Evolutionary conservation across 2,797 vertebrate genomes (phyloP), one percentile per base, ranked within the genome.

Genomic region (Hyperoplus immaculatus): DNA sequence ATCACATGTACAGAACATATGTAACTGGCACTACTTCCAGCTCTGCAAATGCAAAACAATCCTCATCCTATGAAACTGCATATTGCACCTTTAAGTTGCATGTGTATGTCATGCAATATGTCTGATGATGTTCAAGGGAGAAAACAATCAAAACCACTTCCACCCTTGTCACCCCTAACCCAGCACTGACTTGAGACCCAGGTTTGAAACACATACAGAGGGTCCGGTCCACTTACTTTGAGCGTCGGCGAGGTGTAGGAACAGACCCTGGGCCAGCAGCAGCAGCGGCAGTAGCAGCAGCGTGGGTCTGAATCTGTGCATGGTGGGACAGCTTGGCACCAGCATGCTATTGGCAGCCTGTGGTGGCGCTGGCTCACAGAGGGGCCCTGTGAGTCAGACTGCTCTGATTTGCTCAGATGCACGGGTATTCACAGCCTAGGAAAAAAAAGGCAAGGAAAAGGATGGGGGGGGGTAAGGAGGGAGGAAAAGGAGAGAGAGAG

Each of bases 341-440:
- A 95, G 96, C 96, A 94, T 95, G 91, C 92, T 94, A 29, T 96
- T 92, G 91, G 95, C 95, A 95, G 95, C 95, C 95, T 95, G 29
- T 90, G 84, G 88, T 95, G 90, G 95, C 95, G 94, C 96, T 94
- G 96, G 96, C 96, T 96, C 95, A 92, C 94, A 94, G 93, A 94
- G 29, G 29, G 29, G 95, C 88, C 85, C 96, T 92, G 94, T 88
- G 68, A 95, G 93, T 95, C 94, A 96, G 93, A 95, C 93, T 87
- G 84, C 91, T 96, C 95, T 94, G 95, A 95, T 95, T 96, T 95
- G 29, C 95, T 96, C 95, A 95, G 95, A 95, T 93, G 95, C 95
- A 95, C 29, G 93, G 94, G 87, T 96, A 95, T 96, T 98, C 97
- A 98, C 96, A 97, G 96, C 96, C 97, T 98, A 94, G 58, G 64